phyloP scores from a whole-genome alignment of 1,140 invertebrate species.

The Chlorops oryzae region DNA sequence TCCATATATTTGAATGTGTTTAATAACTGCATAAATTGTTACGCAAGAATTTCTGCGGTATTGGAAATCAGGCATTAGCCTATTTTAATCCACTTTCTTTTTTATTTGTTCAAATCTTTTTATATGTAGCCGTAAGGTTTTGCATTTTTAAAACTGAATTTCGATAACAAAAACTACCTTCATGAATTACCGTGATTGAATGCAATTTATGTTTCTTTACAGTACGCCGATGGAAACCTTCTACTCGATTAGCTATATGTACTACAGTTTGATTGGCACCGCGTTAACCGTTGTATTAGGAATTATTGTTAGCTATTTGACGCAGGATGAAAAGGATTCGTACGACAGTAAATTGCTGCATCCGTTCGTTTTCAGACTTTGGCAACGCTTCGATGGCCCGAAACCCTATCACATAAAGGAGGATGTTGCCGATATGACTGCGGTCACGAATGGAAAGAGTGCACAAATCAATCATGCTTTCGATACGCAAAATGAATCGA shows the following conservation, averaged over 20 bases:
- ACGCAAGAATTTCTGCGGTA: too few relatives aligned
- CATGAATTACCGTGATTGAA: neutral
- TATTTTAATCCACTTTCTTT: too few relatives aligned
- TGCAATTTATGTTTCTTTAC: conserved; percentile 32
- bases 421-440: conserved; percentile 24
- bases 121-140: too few relatives aligned
- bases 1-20: too few relatives aligned
- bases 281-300: conserved; percentile 60
- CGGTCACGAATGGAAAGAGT: conserved; percentile 22
- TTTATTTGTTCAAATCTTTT: too few relatives aligned
- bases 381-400: conserved; percentile 26
- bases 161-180: neutral
- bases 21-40: too few relatives aligned
- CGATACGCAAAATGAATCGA: conserved; percentile 27
- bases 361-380: conserved; percentile 52
- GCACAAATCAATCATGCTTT: conserved; percentile 38
- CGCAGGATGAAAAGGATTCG: conserved; percentile 56
- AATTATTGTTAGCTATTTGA: conserved; percentile 59
- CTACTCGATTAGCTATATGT: conserved; percentile 69
- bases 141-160: neutral
- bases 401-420: conserved; percentile 44
- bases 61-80: too few relatives aligned
- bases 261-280: conserved; percentile 65
- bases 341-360: conserved; percentile 64
- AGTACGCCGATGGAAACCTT: conserved; percentile 55